These are phyloP conservation scores for Redunca redunca DNA, from an alignment of 2,113 vertebrate genomes.

Conservation along the genomic window DNA sequence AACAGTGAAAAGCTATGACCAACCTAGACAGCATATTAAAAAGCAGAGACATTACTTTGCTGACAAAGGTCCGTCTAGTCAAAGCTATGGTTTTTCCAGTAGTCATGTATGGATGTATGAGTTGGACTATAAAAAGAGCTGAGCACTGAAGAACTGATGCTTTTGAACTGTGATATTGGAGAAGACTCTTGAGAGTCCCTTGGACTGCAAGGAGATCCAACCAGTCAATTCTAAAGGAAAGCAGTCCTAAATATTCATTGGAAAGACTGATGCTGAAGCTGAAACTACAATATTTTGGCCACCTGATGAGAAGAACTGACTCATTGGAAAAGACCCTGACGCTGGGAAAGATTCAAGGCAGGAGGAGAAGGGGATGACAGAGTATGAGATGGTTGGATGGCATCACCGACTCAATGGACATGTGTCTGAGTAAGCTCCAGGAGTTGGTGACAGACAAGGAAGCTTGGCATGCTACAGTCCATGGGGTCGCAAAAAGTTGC, in stretches of 20 bases:
- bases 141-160: neutral
- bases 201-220: neutral
- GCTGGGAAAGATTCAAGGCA: neutral
- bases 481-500: rapidly evolving
- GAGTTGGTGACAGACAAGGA: neutral
- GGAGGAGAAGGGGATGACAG: neutral
- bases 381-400: neutral
- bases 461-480: neutral
- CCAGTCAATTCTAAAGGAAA: neutral
- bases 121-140: neutral
- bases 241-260: neutral
- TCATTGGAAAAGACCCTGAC: neutral
- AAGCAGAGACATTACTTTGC: neutral
- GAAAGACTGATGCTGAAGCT: neutral
- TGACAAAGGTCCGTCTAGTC: neutral
- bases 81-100: neutral
- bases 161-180: neutral
- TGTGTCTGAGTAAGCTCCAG: neutral
- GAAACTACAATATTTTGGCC: neutral
- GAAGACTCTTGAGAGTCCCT: neutral
- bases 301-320: neutral
- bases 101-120: neutral
- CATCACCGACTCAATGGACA: neutral
- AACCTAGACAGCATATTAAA: neutral
- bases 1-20: neutral